These are phyloP conservation scores for Chiloscyllium punctatum DNA, from an alignment of 2,797 vertebrate genomes.

Conservation along the genomic window DNA sequence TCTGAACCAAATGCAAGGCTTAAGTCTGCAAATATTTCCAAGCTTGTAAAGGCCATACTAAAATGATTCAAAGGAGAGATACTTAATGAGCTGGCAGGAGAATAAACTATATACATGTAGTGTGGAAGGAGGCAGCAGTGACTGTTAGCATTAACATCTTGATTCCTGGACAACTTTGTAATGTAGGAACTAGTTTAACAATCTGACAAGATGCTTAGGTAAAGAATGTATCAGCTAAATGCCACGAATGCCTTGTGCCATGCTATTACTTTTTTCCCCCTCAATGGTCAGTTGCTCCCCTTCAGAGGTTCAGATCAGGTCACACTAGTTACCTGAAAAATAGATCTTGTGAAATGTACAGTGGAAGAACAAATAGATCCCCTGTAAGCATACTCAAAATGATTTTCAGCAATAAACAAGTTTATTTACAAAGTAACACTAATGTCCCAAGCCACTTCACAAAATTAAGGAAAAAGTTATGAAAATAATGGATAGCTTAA, in stretches of 20 bases:
- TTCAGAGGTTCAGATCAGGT: neutral
- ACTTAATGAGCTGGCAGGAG: neutral
- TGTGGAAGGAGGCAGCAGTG: neutral
- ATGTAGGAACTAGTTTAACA: neutral
- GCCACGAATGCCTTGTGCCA: neutral
- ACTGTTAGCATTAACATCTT: neutral
- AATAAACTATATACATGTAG: neutral
- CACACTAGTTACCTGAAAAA: neutral
- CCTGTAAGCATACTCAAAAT: neutral
- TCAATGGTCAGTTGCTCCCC: neutral
- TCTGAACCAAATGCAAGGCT: neutral
- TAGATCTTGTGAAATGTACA: neutral
- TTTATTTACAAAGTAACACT: neutral
- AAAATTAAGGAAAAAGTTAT: too few relatives aligned
- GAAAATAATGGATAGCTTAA: too few relatives aligned
- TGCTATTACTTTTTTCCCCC: neutral
- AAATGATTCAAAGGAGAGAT: neutral
- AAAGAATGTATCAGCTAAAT: neutral
- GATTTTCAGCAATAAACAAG: neutral
- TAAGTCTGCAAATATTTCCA: neutral
- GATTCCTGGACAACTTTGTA: neutral
- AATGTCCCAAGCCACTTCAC: neutral
- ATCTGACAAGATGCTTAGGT: neutral
- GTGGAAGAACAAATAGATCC: neutral
- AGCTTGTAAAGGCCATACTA: neutral